Percentiles rank a stretch among this genome's conserved stretches.
Evolutionary conservation across 2,888 invertebrate species (phyloP).

Genomic region (Chrysolina haemoptera): DNA sequence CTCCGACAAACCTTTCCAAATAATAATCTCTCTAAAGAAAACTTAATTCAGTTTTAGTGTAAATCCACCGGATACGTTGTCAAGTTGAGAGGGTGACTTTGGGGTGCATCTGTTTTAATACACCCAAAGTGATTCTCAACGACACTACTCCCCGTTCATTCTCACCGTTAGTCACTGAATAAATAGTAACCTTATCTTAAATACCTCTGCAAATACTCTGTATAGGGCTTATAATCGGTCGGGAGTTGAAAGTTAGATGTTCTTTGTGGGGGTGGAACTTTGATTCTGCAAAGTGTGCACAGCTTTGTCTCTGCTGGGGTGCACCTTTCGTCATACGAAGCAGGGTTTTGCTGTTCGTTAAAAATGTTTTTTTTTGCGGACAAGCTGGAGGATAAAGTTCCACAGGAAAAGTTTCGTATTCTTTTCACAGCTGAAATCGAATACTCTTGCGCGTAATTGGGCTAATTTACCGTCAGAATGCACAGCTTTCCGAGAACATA

Average conservation of each 20-base stretch:
- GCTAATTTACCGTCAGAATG: background rate
- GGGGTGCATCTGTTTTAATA: slow-evolving; percentile 44
- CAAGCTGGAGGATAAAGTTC: no score
- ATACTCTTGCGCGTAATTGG: background rate
- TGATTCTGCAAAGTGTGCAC: slow-evolving; percentile 7
- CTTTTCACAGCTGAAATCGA: background rate
- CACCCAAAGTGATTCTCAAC: slow-evolving; percentile 43
- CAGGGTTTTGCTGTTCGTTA: background rate
- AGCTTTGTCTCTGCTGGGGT: slow-evolving; percentile 1
- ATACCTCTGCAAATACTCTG: slow-evolving; percentile 62
- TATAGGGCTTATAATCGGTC: slow-evolving; percentile 27
- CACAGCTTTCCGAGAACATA: background rate
- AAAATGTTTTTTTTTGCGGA: background rate
- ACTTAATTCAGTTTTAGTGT: slow-evolving; percentile 28
- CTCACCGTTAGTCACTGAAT: slow-evolving; percentile 64
- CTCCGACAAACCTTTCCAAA: background rate
- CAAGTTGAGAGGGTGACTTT: slow-evolving; percentile 25
- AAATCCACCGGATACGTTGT: slow-evolving; percentile 30
- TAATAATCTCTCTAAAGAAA: slow-evolving; percentile 27
- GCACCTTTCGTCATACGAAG: background rate
- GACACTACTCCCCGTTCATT: slow-evolving; percentile 19
- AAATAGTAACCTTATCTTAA: slow-evolving; percentile 67
- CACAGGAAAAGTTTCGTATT: background rate
- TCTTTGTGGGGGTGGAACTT: background rate
- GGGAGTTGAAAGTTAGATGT: slow-evolving; percentile 11